Percentiles rank a stretch among this genome's conserved stretches.
Evolutionary conservation across 2,888 invertebrate genomes (phyloP).

Genomic region (Cremastinae sp.): DNA sequence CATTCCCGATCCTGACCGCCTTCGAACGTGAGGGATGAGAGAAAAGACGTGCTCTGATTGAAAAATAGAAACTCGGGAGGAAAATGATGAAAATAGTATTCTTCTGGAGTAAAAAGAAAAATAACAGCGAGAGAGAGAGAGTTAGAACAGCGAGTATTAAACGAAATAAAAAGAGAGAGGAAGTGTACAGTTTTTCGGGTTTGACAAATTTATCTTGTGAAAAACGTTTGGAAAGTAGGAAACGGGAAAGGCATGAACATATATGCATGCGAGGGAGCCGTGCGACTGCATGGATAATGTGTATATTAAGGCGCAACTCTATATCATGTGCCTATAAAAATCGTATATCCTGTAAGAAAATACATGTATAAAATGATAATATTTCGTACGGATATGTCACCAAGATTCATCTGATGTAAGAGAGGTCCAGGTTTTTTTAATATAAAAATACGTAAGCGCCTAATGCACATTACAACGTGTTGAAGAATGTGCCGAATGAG

Average conservation of each 20-base stretch:
- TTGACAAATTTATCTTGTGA: constrained; percentile 14
- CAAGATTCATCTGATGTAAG: constrained; percentile 31
- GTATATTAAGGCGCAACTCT: not conserved
- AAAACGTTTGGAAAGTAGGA: constrained; percentile 24
- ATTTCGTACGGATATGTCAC: constrained; percentile 29
- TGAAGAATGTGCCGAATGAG: not conserved
- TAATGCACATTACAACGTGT: not conserved
- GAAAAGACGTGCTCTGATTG: constrained; percentile 34
- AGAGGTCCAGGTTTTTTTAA: too few species aligned
- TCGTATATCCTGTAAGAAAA: too few species aligned
- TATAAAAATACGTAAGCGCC: constrained; percentile 18
- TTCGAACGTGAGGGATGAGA: constrained; percentile 25
- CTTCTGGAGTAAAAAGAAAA: constrained; percentile 5
- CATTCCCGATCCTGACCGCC: constrained; percentile 18
- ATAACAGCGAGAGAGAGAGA: constrained; percentile 6
- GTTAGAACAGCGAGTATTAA: constrained; percentile 7
- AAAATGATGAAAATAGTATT: constrained; percentile 2
- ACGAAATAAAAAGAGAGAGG: not conserved
- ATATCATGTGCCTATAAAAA: too few species aligned
- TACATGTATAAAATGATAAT: constrained; percentile 32
- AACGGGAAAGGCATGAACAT: constrained; percentile 40
- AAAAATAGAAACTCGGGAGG: constrained; percentile 1
- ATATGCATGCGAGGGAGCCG: constrained; percentile 24
- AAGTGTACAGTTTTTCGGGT: not conserved
- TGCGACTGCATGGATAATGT: constrained; percentile 30